Evolutionary conservation across 2,888 invertebrate species (phyloP).

Genomic region (Mactromeris polynyma): DNA sequence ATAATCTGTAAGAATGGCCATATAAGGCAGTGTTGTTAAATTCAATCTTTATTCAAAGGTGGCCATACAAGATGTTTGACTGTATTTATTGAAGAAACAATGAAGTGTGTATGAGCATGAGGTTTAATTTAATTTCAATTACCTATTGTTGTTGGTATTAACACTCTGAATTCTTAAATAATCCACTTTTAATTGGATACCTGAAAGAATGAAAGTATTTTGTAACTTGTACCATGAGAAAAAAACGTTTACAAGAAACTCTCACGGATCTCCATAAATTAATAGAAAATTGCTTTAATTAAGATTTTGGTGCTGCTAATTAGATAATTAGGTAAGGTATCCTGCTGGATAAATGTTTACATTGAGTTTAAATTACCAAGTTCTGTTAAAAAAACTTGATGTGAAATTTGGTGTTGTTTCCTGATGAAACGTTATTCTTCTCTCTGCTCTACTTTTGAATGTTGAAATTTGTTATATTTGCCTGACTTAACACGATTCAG

Average conservation of each 20-base stretch:
- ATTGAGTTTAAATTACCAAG: background rate
- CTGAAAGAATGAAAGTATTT: background rate
- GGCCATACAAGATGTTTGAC: too few relatives aligned
- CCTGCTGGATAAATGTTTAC: background rate
- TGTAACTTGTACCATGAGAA: background rate
- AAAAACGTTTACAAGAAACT: background rate
- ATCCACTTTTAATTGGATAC: background rate
- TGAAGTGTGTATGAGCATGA: too few relatives aligned
- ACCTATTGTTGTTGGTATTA: background rate
- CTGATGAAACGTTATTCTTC: background rate
- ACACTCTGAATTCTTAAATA: background rate
- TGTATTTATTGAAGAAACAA: too few relatives aligned
- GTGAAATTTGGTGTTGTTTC: background rate
- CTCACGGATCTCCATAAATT: background rate
- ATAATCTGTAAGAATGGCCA: too few relatives aligned
- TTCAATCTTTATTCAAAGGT: too few relatives aligned
- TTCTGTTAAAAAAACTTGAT: background rate
- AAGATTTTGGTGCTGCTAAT: slow-evolving; percentile 2
- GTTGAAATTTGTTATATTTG: too few relatives aligned
- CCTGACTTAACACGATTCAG: too few relatives aligned
- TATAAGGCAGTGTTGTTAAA: too few relatives aligned
- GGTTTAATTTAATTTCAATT: too few relatives aligned
- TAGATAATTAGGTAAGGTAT: background rate
- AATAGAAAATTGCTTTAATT: background rate
- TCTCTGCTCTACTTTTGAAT: background rate